Evolutionary conservation across 2,797 vertebrate genomes (phyloP), one percentile per base, ranked within the genome.

Genomic region (Pangasius krempfi): DNA sequence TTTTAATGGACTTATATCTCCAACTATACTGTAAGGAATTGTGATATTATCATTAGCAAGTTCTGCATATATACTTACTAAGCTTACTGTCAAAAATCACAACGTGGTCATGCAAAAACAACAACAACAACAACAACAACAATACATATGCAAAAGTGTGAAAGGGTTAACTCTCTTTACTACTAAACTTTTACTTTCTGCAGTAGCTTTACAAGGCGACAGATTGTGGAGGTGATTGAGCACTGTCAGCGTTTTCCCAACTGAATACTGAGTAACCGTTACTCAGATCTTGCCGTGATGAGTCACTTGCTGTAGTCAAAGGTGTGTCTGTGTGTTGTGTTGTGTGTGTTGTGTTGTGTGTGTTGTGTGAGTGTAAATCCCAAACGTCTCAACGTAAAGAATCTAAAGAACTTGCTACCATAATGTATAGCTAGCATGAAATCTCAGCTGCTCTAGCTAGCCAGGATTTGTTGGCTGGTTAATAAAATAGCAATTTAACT

Each of bases 271-370:
- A n/a, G 37, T 83, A 83, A 83, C 37, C 22, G 8, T 83, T 64
- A 83, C 33, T 44, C 79, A 81, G 37, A 81, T 81, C 54, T 14
- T 37, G 9, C 18, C 33, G 12, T 60, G 25, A 66, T 47, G 60
- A 62, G 80, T 82, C 80, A 62, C 56, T 56, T 7, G 1, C 27
- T 52, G 30, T 78, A 82, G 37, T 58, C 78, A 80, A 16, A 56
- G 9, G 27, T 64, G 27, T 64, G 22, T 82, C 2, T 62, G 33
- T 22, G n/a, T 62, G 4, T 20, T 56, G 78, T 80, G 78, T 81
- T 72, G 73, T 76, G 73, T 76, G 44, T 50, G 44, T 76, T 76
- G 73, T 14, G 44, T 44, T 70, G 68, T 72, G 73, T 76, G 73
- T 76, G 44, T 9, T 44, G 10, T 50, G 75, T 78, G 44, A 47